A percentile compares a stretch with the other conserved stretches of the same genome.
Evolutionary conservation across 2,113 vertebrate species (phyloP).

Genomic region (Oreocharis arfaki): DNA sequence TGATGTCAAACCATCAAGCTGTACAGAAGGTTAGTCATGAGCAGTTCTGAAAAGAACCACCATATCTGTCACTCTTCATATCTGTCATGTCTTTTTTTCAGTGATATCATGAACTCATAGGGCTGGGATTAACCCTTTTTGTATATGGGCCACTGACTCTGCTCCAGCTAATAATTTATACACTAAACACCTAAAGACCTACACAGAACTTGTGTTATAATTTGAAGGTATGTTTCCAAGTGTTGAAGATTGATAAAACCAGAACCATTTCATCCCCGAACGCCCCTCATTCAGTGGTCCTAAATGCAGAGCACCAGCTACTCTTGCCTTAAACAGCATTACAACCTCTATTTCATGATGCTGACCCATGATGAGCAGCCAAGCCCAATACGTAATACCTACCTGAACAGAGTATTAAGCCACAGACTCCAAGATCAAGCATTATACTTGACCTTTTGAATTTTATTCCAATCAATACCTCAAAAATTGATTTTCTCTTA

Average conservation of each 20-base stretch:
- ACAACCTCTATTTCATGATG: background rate
- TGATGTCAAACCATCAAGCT: background rate
- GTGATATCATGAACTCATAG: background rate
- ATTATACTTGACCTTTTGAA: background rate
- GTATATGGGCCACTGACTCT: background rate
- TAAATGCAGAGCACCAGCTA: background rate
- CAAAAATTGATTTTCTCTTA: slow-evolving; percentile 9
- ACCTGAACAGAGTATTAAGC: background rate
- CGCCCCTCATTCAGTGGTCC: background rate
- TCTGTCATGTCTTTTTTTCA: background rate
- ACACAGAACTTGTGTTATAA: background rate
- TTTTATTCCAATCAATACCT: slow-evolving; percentile 3
- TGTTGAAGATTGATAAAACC: background rate
- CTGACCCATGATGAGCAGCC: background rate
- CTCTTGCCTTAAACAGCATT: background rate
- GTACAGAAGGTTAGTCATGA: background rate
- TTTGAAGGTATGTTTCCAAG: background rate
- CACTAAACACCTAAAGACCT: background rate
- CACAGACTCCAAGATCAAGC: background rate
- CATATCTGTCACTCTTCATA: background rate
- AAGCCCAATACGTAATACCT: background rate
- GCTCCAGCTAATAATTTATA: background rate
- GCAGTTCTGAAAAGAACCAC: background rate
- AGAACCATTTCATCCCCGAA: background rate
- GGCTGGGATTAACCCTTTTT: background rate